Percentiles rank a stretch among this genome's conserved stretches.
Evolutionary conservation across 2,797 vertebrate species (phyloP).

Genomic region (Astyanax mexicanus): DNA sequence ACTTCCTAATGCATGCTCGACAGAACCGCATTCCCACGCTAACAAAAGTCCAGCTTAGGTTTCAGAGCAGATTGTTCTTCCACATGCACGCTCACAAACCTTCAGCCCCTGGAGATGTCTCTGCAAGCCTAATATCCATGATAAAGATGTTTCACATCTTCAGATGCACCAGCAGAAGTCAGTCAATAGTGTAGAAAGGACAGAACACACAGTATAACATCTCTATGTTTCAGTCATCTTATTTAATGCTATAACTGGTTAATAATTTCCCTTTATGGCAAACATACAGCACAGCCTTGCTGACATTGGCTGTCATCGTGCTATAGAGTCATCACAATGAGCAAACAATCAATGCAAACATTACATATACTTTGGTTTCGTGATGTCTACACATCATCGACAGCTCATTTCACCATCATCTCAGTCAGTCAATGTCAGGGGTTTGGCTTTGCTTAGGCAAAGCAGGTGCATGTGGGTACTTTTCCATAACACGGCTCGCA

Average conservation of each 20-base stretch:
- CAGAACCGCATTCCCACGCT: not conserved
- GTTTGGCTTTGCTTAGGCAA: constrained; percentile 50
- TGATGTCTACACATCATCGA: constrained; percentile 9
- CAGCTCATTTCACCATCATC: constrained; percentile 24
- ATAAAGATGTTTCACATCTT: not conserved
- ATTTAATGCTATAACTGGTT: constrained; percentile 12
- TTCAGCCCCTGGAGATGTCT: not conserved
- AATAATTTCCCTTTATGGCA: constrained; percentile 14
- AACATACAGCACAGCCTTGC: constrained; percentile 12
- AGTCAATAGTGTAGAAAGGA: not conserved
- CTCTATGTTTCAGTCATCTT: constrained; percentile 16
- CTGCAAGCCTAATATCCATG: not conserved
- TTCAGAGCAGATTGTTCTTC: constrained; percentile 13
- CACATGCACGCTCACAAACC: too few species aligned
- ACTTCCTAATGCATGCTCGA: not conserved
- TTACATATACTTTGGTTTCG: not conserved
- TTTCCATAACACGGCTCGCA: constrained; percentile 52
- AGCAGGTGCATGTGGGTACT: constrained; percentile 57
- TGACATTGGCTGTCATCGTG: not conserved
- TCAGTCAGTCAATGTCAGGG: constrained; percentile 36
- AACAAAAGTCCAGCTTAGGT: constrained; percentile 22
- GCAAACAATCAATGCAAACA: not conserved
- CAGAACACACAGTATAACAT: not conserved
- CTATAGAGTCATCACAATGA: constrained; percentile 6
- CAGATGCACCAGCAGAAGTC: not conserved